Evolutionary conservation across 2,888 invertebrate genomes (phyloP).

Genomic region (Blastobasis adustella): DNA sequence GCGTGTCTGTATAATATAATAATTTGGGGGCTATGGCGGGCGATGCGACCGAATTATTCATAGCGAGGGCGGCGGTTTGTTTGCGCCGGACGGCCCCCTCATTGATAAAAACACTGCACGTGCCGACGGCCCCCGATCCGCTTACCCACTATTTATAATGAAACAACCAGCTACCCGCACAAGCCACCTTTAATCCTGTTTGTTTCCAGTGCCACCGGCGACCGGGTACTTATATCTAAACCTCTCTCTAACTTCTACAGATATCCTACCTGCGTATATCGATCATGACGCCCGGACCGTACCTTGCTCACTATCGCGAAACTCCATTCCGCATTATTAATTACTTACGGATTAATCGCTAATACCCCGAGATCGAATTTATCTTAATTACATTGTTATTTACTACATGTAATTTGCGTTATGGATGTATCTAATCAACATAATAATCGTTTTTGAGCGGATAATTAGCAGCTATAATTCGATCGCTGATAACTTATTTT

Average conservation of each 20-base stretch:
- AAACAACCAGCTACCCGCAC: constrained; percentile 29
- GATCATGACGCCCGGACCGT: too few species aligned
- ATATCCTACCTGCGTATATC: too few species aligned
- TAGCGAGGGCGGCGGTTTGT: constrained; percentile 52
- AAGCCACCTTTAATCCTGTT: constrained; percentile 36
- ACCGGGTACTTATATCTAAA: neutral
- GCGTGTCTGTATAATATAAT: constrained; percentile 64
- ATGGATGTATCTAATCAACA: constrained; percentile 5
- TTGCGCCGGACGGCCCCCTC: constrained; percentile 36
- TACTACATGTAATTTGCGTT: constrained; percentile 14
- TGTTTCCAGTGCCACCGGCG: constrained; percentile 25
- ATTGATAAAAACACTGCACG: constrained; percentile 67
- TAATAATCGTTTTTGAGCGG: constrained; percentile 8
- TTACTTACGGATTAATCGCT: constrained; percentile 6
- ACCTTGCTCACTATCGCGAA: neutral
- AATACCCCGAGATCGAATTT: constrained; percentile 10
- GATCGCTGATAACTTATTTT: constrained; percentile 1
- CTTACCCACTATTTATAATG: constrained; percentile 61
- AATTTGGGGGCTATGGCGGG: constrained; percentile 64
- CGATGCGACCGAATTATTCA: constrained; percentile 60
- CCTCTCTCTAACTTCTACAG: too few species aligned
- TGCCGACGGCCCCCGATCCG: constrained; percentile 42
- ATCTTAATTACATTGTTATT: constrained; percentile 13
- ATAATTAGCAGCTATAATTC: constrained; percentile 12
- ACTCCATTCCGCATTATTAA: constrained; percentile 4